Conservation (phyloP, 2,888 invertebrate genomes). For the Acanthacorydalis orientalis region DNA sequence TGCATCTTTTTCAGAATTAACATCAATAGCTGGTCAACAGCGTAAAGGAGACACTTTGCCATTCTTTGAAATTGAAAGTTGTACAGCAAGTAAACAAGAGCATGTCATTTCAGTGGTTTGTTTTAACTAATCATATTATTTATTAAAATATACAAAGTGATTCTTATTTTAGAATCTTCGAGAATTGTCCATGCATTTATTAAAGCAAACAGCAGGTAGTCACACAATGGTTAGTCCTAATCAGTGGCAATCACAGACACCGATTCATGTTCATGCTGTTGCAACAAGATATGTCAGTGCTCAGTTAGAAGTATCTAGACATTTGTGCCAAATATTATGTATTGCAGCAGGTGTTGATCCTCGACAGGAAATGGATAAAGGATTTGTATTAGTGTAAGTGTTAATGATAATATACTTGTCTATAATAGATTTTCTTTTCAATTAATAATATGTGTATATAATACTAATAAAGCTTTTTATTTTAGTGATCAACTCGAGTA, state of each 20-base stretch:
- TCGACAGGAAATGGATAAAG: conserved; percentile 50
- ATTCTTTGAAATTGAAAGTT: conserved; percentile 67
- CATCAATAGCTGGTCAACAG: conserved; percentile 28
- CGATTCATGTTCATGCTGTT: conserved; percentile 60
- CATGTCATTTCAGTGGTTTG: conserved; percentile 71
- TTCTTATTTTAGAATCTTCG: conserved; percentile 47
- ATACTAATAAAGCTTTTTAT: conserved; percentile 10
- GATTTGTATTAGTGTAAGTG: conserved; percentile 61
- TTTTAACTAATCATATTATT: conserved; percentile 5
- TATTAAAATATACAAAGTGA: neutral
- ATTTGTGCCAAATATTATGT: conserved; percentile 57
- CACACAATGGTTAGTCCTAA: conserved; percentile 27
- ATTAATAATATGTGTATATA: neutral
- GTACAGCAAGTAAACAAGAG: conserved; percentile 77
- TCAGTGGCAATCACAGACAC: conserved; percentile 36
- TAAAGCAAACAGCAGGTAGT: conserved; percentile 42
- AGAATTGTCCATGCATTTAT: conserved; percentile 68
- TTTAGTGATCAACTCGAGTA: conserved; percentile 57
- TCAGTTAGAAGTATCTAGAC: conserved; percentile 63
- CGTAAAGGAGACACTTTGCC: conserved; percentile 44
- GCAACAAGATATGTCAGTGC: conserved; percentile 68
- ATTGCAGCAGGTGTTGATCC: conserved; percentile 51
- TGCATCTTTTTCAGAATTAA: conserved; percentile 26
- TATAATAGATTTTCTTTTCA: neutral
- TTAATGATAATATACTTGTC: neutral